A percentile compares a stretch with the other conserved stretches of the same genome.
Conservation (phyloP, 1,140 invertebrate genomes). For the Delia radicum region DNA sequence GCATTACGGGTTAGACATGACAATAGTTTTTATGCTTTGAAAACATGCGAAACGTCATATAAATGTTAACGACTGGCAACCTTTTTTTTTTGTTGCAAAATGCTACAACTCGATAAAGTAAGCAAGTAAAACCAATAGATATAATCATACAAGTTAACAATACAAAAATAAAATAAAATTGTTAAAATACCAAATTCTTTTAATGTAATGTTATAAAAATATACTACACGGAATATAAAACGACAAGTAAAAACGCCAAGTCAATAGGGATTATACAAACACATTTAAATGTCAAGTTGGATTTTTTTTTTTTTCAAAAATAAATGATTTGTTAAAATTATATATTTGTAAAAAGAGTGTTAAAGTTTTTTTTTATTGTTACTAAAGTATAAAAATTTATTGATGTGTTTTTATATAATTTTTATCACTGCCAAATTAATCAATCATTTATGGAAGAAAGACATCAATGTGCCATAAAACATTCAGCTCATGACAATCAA, state of each 20-base stretch:
- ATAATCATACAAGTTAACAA: not conserved
- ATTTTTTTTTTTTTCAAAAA: not conserved
- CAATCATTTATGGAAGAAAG: not conserved
- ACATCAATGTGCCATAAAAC: not conserved
- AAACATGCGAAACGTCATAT: too few relatives aligned
- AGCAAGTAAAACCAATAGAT: not conserved
- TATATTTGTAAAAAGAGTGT: not conserved
- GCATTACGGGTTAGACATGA: too few relatives aligned
- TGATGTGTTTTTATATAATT: not conserved
- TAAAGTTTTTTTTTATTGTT: not conserved
- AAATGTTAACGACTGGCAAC: too few relatives aligned
- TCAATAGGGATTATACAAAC: not conserved
- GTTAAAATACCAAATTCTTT: too few relatives aligned
- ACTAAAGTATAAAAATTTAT: not conserved
- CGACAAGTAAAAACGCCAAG: too few relatives aligned
- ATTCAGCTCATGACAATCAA: not conserved
- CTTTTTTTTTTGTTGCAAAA: too few relatives aligned
- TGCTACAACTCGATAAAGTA: too few relatives aligned
- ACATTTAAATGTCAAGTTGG: not conserved
- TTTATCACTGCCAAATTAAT: not conserved
- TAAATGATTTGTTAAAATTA: not conserved
- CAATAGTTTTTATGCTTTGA: too few relatives aligned
- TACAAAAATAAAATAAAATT: too few relatives aligned
- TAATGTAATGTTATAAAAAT: too few relatives aligned
- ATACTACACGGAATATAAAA: too few relatives aligned